Percentiles rank a stretch among this genome's conserved stretches.
These are phyloP conservation scores for Lacanobia wlatinum DNA, from an alignment of 2,888 invertebrate species.

Conservation along the genomic window DNA sequence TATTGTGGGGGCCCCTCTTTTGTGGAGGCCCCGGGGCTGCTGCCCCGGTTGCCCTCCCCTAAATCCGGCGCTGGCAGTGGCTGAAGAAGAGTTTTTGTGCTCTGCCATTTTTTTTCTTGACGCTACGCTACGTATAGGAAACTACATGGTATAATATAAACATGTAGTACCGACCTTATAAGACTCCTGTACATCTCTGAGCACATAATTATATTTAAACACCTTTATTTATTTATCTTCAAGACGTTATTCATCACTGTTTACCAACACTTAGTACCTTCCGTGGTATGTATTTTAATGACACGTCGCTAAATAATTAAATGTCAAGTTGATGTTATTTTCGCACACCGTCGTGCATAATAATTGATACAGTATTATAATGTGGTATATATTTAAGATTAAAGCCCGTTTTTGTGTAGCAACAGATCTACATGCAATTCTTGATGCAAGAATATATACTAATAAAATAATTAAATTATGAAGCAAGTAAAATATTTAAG, in stretches of 20 bases:
- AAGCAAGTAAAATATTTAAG: too few species aligned
- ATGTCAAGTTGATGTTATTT: slow-evolving; percentile 39
- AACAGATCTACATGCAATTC: not conserved
- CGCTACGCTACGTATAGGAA: not conserved
- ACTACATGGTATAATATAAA: slow-evolving; percentile 15
- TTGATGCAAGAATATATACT: slow-evolving; percentile 8
- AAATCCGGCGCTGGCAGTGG: not conserved
- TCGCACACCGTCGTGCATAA: slow-evolving; percentile 15
- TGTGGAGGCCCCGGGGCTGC: too few species aligned
- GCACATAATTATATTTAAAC: slow-evolving; percentile 7
- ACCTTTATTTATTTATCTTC: slow-evolving; percentile 27
- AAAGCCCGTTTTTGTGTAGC: not conserved
- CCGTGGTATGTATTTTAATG: slow-evolving; percentile 49
- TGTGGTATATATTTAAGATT: slow-evolving; percentile 1
- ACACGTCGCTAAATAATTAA: slow-evolving; percentile 34
- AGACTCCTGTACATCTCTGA: slow-evolving; percentile 12
- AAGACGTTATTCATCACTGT: slow-evolving; percentile 30
- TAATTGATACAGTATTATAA: slow-evolving; percentile 18
- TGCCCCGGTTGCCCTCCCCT: too few species aligned
- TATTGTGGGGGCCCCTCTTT: too few species aligned
- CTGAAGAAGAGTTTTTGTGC: not conserved
- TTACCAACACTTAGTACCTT: slow-evolving; percentile 39
- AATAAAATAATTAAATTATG: not conserved
- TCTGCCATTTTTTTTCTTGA: not conserved
- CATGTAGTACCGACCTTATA: slow-evolving; percentile 7